A percentile compares a stretch with the other conserved stretches of the same genome.
phyloP scores from a whole-genome alignment of 2,888 invertebrate species.

The Asteroscopus sphinx region DNA sequence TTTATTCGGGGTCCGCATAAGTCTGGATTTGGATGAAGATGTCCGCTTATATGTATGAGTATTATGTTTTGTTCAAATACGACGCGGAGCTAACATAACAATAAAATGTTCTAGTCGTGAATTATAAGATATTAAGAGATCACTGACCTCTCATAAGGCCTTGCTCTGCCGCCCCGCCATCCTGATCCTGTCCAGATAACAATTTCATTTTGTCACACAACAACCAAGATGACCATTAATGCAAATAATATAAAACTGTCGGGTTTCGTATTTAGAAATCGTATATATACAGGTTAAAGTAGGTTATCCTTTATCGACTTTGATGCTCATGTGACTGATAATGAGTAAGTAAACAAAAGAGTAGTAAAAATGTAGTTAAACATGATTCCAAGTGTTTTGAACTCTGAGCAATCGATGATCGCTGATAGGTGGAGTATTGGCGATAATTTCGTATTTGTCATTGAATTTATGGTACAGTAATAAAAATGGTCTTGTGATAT shows the following conservation, averaged over 20 bases:
- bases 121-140: neutral
- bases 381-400: constrained; percentile 47
- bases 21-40: constrained; percentile 20
- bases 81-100: neutral
- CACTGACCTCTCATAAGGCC: constrained; percentile 71
- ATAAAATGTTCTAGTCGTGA: neutral
- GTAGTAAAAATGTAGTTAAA: constrained; percentile 48
- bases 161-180: constrained; percentile 81
- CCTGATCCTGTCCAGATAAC: constrained; percentile 80
- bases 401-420: constrained; percentile 34
- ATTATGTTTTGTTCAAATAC: constrained; percentile 1
- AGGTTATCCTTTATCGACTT: constrained; percentile 85
- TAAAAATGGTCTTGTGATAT: constrained; percentile 21
- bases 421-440: constrained; percentile 34
- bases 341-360: constrained; percentile 56
- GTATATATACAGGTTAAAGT: constrained; percentile 83
- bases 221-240: constrained; percentile 46
- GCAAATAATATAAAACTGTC: constrained; percentile 69
- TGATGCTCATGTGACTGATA: constrained; percentile 82
- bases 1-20: constrained; percentile 14
- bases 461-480: constrained; percentile 22
- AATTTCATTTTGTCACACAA: constrained; percentile 74
- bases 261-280: constrained; percentile 66
- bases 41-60: neutral
- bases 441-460: constrained; percentile 30